A percentile compares a stretch with the other conserved stretches of the same genome.
Evolutionary conservation across 2,888 invertebrate genomes (phyloP).

Genomic region (Luffia ferchaultella): DNA sequence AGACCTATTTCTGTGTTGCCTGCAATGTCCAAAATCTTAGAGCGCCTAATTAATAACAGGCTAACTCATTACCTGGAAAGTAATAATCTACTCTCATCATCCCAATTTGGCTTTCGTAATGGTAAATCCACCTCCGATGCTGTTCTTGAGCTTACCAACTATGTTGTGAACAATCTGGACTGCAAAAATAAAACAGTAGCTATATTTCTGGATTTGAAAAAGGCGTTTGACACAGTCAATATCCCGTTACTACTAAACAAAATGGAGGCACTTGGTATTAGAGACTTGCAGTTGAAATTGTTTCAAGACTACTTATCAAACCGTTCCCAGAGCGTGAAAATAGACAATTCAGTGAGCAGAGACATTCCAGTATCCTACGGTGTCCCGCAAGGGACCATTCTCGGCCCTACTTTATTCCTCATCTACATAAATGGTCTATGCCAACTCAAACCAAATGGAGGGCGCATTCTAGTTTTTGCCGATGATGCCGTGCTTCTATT

Average conservation of each 20-base stretch:
- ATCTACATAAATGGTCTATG: slow-evolving; percentile 9
- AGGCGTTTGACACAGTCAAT: slow-evolving; percentile 15
- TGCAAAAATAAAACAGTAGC: slow-evolving; percentile 4
- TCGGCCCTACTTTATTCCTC: slow-evolving; percentile 12
- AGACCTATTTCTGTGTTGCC: slow-evolving; percentile 9
- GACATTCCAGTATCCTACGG: slow-evolving; percentile 3
- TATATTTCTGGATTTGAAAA: slow-evolving; percentile 11
- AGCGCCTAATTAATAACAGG: slow-evolving; percentile 3
- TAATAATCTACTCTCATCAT: slow-evolving; percentile 7
- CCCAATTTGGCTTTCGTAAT: slow-evolving; percentile 11
- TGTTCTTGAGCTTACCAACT: neutral
- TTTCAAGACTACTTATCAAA: slow-evolving; percentile 8
- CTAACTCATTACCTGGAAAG: neutral
- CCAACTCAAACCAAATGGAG: slow-evolving; percentile 4
- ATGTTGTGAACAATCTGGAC: slow-evolving; percentile 6
- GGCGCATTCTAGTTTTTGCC: slow-evolving; percentile 11
- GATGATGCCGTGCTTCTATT: slow-evolving; percentile 13
- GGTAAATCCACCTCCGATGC: slow-evolving; percentile 9
- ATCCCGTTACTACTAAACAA: slow-evolving; percentile 7
- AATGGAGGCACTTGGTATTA: slow-evolving; percentile 7
- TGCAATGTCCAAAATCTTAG: slow-evolving; percentile 7
- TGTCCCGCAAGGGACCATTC: slow-evolving; percentile 11
- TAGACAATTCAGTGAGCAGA: neutral
- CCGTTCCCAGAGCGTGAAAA: slow-evolving; percentile 3
- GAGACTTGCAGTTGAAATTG: slow-evolving; percentile 7